Base-by-base conservation (phyloP, 2,113 vertebrate genomes). In the Rana temporaria region DNA sequence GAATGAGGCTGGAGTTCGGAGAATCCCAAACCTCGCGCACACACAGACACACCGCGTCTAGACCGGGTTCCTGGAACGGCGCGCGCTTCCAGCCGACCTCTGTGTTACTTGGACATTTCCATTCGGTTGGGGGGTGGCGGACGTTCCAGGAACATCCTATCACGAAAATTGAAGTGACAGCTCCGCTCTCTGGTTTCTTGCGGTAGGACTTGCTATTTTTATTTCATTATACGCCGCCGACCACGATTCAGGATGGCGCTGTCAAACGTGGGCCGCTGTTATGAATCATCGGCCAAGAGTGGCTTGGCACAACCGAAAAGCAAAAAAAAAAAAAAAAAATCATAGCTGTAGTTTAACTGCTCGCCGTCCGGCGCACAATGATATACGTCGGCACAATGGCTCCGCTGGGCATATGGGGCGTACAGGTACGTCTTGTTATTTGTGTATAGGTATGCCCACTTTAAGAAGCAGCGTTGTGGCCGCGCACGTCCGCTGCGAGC, bases 1-100 rank as follows among this genome's bases (percentile, higher is more conserved):
- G 9, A 48, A 48, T 48, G 7, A 12, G 42, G 42, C 42, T 8
- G 42, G 42, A 48, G 42, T 48, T 48, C 15, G 16, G 42, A 26
- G 68, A 70, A 22, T 70, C 68, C 48, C 59, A 16, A 20, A 19
- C 73, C 57, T 77, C 14, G 59, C 59, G n/a, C n/a, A n/a, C n/a
- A n/a, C n/a, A n/a, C n/a, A n/a, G n/a, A n/a, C n/a, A 64, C 22
- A 63, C 59, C 74, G 64, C 34, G 74, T 77, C 74, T 77, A 77
- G 74, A 77, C 74, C 20, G 48, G 48, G 4, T 48, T 77, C 60
- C 73, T 63, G 74, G n/a, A 42, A 20, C 26, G 60, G 48, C 74
- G n/a, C 38, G 74, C 22, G 74, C 38, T 48, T 62, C 64, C 32
- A 24, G 59, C 42, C 16, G 22, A 59, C 57, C 72, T 15, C 20